Conservation (phyloP, 2,888 invertebrate genomes). For the Microplitis deprimator region DNA sequence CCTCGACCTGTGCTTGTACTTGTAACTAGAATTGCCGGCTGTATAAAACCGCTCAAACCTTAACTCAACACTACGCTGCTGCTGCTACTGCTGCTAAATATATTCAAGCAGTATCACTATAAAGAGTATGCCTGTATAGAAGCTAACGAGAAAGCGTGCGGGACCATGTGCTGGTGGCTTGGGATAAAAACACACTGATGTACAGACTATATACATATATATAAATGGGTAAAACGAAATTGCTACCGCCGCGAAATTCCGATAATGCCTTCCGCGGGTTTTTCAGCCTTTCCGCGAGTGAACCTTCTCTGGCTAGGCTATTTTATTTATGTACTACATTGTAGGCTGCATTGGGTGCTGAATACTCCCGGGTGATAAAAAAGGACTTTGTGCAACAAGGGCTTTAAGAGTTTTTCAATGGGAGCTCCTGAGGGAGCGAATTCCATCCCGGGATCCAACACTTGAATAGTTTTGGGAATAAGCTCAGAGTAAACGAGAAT, state of each 20-base stretch:
- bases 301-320: slow-evolving; percentile 25
- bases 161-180: background rate
- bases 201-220: background rate
- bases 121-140: slow-evolving; percentile 43
- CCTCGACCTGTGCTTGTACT: background rate
- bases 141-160: slow-evolving; percentile 13
- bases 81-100: slow-evolving; percentile 44
- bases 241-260: slow-evolving; percentile 55
- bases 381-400: too few species aligned
- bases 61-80: slow-evolving; percentile 47
- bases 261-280: slow-evolving; percentile 53
- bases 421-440: too few species aligned
- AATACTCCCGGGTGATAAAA: too few species aligned
- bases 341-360: too few species aligned
- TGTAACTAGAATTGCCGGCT: background rate
- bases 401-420: too few species aligned
- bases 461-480: too few species aligned
- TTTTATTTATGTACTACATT: background rate
- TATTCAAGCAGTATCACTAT: slow-evolving; percentile 56
- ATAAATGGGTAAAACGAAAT: slow-evolving; percentile 47
- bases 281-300: slow-evolving; percentile 42
- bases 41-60: background rate
- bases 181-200: background rate
- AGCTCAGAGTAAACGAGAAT: too few species aligned
- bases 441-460: too few species aligned